These are phyloP conservation scores for Eulemur rubriventer DNA, from an alignment of 2,797 vertebrate genomes.

Conservation along the genomic window DNA sequence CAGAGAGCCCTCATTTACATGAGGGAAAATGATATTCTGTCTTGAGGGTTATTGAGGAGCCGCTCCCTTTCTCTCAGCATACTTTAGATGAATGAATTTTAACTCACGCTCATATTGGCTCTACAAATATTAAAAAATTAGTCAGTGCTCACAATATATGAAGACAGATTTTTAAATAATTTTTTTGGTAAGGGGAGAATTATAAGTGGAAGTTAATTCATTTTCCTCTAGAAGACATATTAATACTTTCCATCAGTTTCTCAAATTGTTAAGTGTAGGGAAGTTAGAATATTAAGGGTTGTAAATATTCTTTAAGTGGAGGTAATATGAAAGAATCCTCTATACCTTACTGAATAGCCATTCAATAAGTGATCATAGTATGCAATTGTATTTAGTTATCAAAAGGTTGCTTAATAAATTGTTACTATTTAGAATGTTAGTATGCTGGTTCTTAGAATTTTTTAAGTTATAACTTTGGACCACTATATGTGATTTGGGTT, in stretches of 20 bases:
- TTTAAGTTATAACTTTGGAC: constrained; percentile 35
- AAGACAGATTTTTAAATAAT: constrained; percentile 54
- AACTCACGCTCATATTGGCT: not conserved
- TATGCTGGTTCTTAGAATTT: constrained; percentile 61
- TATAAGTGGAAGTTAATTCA: constrained; percentile 42
- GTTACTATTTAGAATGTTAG: constrained; percentile 51
- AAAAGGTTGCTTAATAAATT: constrained; percentile 67
- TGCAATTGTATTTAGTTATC: constrained; percentile 42
- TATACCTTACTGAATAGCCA: not conserved
- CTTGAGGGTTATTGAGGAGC: not conserved
- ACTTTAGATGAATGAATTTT: constrained; percentile 59
- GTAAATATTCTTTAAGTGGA: constrained; percentile 61
- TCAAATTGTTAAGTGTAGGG: constrained; percentile 35
- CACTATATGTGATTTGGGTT: constrained; percentile 52
- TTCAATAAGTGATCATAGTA: constrained; percentile 33
- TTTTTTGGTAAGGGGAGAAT: constrained; percentile 44
- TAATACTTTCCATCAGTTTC: constrained; percentile 57
- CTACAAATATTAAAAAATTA: constrained; percentile 56
- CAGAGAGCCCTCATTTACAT: not conserved
- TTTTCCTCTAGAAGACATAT: not conserved
- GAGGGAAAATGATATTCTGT: constrained; percentile 30
- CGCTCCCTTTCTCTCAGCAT: rapidly evolving
- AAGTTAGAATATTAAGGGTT: constrained; percentile 46
- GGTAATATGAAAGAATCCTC: constrained; percentile 41
- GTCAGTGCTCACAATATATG: not conserved